phyloP scores from a whole-genome alignment of 1,140 invertebrate species.

The Goniozus legneri region DNA sequence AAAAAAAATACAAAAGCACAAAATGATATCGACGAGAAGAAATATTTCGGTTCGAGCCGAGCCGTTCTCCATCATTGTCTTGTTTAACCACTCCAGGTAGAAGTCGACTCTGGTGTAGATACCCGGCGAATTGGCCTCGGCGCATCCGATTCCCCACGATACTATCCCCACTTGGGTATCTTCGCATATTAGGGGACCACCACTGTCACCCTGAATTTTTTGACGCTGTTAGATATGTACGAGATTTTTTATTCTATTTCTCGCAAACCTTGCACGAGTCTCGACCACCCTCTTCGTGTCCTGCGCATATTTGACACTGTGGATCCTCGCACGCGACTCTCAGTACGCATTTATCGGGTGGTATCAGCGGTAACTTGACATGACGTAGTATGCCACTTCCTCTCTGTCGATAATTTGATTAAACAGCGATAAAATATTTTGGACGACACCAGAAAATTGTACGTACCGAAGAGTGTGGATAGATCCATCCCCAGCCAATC shows the following conservation, averaged over 20 bases:
- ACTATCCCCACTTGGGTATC: constrained; percentile 57
- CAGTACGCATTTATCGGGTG: constrained; percentile 20
- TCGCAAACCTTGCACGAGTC: constrained; percentile 57
- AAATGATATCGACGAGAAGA: too few relatives aligned
- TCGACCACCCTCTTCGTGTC: constrained; percentile 52
- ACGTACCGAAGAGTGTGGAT: too few relatives aligned
- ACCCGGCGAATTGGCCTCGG: constrained; percentile 61
- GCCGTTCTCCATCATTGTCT: constrained; percentile 20
- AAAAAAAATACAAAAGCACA: too few relatives aligned
- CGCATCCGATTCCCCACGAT: constrained; percentile 73
- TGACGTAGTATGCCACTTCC: too few relatives aligned
- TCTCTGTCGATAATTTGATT: too few relatives aligned
- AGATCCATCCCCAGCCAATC: too few relatives aligned
- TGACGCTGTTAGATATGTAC: neutral
- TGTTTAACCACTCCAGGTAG: constrained; percentile 60
- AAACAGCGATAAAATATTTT: too few relatives aligned
- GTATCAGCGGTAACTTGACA: constrained; percentile 29
- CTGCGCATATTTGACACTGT: constrained; percentile 55
- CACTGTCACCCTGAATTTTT: constrained; percentile 41
- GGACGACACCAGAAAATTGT: too few relatives aligned
- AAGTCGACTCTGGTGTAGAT: constrained; percentile 67
- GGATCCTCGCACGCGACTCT: constrained; percentile 5
- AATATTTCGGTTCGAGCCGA: neutral
- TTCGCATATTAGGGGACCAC: constrained; percentile 41
- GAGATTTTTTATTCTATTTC: neutral